Evolutionary conservation across 2,113 vertebrate genomes (phyloP).

Genomic region (Collichthys lucidus): DNA sequence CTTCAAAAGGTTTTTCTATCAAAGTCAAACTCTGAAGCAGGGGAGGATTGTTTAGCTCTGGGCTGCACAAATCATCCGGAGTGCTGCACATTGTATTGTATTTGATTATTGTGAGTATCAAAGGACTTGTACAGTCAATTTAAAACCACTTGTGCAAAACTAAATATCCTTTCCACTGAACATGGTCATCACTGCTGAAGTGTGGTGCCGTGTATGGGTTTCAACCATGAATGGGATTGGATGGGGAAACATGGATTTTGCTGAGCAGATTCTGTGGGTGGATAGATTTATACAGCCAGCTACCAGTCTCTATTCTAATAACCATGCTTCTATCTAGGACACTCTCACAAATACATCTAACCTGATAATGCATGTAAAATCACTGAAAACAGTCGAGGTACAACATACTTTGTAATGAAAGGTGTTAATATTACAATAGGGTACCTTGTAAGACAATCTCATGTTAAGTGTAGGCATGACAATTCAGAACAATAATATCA

Average conservation of each 20-base stretch:
- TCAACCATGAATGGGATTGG: background rate
- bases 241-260: background rate
- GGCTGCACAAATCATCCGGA: conserved; percentile 34
- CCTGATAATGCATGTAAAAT: background rate
- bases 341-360: background rate
- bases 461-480: too few species aligned
- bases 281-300: conserved; percentile 1
- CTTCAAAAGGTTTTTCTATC: conserved; percentile 48
- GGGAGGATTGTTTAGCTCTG: conserved; percentile 35
- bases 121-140: conserved; percentile 35
- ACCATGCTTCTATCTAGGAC: background rate
- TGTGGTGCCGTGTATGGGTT: background rate
- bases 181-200: background rate
- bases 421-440: too few species aligned
- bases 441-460: too few species aligned
- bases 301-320: background rate
- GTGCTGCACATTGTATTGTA: conserved; percentile 36
- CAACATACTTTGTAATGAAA: background rate
- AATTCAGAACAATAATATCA: too few species aligned
- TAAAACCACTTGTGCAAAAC: conserved; percentile 34
- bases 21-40: conserved; percentile 53
- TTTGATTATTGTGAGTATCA: conserved; percentile 39
- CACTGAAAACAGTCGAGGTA: background rate
- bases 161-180: conserved; percentile 25
- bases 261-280: background rate